A percentile compares a stretch with the other conserved stretches of the same genome.
Conservation (phyloP, 1,140 invertebrate genomes). For the Drosophila persimilis region DNA sequence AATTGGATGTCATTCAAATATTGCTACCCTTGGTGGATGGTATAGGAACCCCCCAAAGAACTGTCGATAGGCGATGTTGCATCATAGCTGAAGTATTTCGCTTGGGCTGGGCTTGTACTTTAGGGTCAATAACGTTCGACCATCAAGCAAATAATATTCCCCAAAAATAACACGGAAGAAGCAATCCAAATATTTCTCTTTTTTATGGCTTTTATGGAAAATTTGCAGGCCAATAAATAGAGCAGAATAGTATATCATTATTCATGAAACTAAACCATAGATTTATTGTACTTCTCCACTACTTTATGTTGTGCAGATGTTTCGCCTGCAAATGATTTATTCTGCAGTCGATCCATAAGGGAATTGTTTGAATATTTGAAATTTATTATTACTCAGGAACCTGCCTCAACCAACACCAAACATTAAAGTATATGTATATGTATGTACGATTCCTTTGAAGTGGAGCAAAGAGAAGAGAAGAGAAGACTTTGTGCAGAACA, state of each 20-base stretch:
- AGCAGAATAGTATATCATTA: too few relatives aligned
- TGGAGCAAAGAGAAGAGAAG: conserved; percentile 9
- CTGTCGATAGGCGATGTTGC: not conserved
- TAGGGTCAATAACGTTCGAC: too few relatives aligned
- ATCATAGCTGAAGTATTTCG: not conserved
- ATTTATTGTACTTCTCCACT: conserved; percentile 25
- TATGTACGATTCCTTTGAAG: conserved; percentile 20
- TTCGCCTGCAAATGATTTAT: conserved; percentile 34
- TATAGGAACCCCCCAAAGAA: not conserved
- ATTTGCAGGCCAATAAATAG: too few relatives aligned
- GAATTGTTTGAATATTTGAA: conserved; percentile 44
- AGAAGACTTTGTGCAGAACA: not conserved
- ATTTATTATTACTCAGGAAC: conserved; percentile 9
- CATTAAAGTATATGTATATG: conserved; percentile 1
- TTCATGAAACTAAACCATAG: not conserved
- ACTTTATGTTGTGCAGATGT: conserved; percentile 3
- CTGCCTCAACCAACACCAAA: conserved; percentile 27
- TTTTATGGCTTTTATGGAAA: too few relatives aligned
- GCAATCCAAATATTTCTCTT: too few relatives aligned
- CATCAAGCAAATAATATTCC: too few relatives aligned
- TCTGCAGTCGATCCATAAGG: conserved; percentile 22
- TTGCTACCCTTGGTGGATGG: not conserved
- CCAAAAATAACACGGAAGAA: too few relatives aligned
- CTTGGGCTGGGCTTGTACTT: too few relatives aligned
- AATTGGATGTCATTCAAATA: conserved; percentile 10